These are phyloP conservation scores for Mythimna impura DNA, from an alignment of 2,888 invertebrate species.

Conservation along the genomic window DNA sequence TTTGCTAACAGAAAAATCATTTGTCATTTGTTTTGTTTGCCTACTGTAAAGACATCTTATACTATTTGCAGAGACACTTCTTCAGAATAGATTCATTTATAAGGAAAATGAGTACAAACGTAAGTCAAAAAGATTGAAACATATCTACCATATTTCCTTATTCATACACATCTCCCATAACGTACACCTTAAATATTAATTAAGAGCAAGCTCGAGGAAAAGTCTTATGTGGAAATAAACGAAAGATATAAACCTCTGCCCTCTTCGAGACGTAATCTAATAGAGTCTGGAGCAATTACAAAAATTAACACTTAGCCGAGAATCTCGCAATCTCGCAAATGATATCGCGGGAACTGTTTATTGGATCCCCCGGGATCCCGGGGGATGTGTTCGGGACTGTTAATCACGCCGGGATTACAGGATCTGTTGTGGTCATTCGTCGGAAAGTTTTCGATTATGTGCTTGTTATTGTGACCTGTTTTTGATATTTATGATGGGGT, in stretches of 20 bases:
- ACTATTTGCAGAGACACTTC: not conserved
- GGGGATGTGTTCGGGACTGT: conserved; percentile 70
- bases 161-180: conserved; percentile 25
- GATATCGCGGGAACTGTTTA: conserved; percentile 75
- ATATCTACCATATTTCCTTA: conserved; percentile 30
- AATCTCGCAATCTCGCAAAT: conserved; percentile 80
- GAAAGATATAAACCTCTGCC: conserved; percentile 18
- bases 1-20: no score
- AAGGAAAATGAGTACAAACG: conserved; percentile 14
- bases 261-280: conserved; percentile 55
- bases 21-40: no score
- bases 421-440: conserved; percentile 64
- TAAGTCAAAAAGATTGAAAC: not conserved
- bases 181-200: conserved; percentile 50
- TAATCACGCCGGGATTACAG: conserved; percentile 71
- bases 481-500: not conserved
- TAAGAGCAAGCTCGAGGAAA: conserved; percentile 44
- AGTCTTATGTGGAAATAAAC: conserved; percentile 41
- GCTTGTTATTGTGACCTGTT: conserved; percentile 37
- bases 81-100: conserved; percentile 6
- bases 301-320: conserved; percentile 78
- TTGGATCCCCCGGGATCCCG: conserved; percentile 70
- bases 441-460: conserved; percentile 59
- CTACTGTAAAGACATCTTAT: no score
- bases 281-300: conserved; percentile 75